Evolutionary conservation across 2,797 vertebrate species (phyloP).

Genomic region (Gadopsis bispinosus): DNA sequence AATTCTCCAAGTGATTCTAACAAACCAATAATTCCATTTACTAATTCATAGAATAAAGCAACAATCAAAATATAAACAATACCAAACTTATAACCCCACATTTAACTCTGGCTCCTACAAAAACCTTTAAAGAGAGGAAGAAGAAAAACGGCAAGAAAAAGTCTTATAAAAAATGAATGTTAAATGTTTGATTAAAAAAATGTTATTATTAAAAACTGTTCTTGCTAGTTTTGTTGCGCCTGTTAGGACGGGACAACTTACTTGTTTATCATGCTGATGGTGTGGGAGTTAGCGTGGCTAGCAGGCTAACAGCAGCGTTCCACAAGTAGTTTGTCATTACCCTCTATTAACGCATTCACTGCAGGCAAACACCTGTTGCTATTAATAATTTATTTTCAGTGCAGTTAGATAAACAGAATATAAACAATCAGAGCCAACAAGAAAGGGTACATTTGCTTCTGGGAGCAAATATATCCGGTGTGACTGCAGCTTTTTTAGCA

Average conservation of each 20-base stretch:
- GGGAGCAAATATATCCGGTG: not conserved
- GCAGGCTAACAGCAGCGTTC: not conserved
- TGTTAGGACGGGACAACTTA: not conserved
- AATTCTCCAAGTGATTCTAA: too few relatives aligned
- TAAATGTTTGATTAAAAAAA: too few relatives aligned
- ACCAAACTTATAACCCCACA: too few relatives aligned
- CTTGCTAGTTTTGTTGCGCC: not conserved
- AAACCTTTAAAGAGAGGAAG: too few relatives aligned
- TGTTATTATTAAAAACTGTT: too few relatives aligned
- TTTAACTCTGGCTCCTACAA: too few relatives aligned
- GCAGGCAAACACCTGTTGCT: not conserved
- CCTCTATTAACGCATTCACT: not conserved
- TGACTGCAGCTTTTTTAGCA: not conserved
- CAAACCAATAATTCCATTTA: too few relatives aligned
- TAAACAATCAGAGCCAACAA: not conserved
- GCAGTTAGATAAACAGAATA: not conserved
- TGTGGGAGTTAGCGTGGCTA: not conserved
- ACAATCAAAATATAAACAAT: too few relatives aligned
- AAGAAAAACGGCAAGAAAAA: too few relatives aligned
- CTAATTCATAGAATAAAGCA: too few relatives aligned
- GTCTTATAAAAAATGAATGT: too few relatives aligned
- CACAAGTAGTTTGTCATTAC: not conserved
- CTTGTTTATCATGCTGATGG: not conserved
- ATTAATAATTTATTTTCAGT: too few relatives aligned
- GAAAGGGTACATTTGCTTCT: not conserved